Evolutionary conservation across 2,113 vertebrate species (phyloP).

Genomic region (Prietella phreatophila): DNA sequence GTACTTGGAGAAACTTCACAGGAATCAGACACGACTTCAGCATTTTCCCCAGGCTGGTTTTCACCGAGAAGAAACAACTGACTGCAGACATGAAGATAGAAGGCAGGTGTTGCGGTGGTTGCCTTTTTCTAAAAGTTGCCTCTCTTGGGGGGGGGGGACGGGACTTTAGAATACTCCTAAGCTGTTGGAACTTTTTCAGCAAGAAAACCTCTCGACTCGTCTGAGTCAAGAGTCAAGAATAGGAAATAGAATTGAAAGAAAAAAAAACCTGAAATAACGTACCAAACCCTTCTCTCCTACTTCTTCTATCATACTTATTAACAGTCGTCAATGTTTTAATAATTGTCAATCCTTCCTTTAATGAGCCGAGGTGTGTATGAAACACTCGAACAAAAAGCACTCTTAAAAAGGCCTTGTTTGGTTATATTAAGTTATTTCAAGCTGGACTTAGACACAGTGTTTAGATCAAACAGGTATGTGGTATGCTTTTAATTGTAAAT

Average conservation of each 20-base stretch:
- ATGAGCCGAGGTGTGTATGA: background rate
- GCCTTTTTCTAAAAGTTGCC: conserved; percentile 23
- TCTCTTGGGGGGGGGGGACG: too few species aligned
- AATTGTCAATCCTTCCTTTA: background rate
- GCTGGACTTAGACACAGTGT: background rate
- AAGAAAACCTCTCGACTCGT: background rate
- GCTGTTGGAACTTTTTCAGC: background rate
- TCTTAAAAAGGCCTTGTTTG: background rate
- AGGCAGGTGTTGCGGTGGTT: conserved; percentile 5
- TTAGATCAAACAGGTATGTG: background rate
- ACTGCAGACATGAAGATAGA: conserved; percentile 26
- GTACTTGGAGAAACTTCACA: conserved; percentile 4
- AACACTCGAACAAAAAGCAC: background rate
- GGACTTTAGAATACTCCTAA: conserved; percentile 14
- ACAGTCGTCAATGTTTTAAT: too few species aligned
- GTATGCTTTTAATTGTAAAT: background rate
- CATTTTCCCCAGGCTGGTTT: conserved; percentile 31
- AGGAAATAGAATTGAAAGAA: background rate
- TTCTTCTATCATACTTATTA: background rate
- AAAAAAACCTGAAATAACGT: background rate
- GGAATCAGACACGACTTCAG: conserved; percentile 16
- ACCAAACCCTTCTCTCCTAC: background rate
- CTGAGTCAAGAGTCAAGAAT: background rate
- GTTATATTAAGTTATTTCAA: background rate
- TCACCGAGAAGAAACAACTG: conserved; percentile 1